phyloP scores from a whole-genome alignment of 2,113 vertebrate genomes.

The Pomatostomus ruficeps region DNA sequence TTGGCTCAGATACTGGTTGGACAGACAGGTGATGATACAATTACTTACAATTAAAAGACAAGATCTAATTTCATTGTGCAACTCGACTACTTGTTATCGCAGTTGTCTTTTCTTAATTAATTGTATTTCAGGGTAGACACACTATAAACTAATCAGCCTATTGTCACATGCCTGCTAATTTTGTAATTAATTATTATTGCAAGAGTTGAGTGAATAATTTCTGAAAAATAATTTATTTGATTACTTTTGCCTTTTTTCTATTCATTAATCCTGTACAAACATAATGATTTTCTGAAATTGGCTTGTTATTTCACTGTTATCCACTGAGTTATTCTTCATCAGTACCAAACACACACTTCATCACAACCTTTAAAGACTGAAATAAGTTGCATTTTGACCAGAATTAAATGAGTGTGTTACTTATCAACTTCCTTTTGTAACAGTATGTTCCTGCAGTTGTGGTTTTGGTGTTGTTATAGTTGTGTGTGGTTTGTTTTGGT shows the following conservation, averaged over 20 bases:
- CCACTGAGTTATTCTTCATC: not conserved
- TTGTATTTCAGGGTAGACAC: constrained; percentile 2
- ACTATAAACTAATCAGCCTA: constrained; percentile 21
- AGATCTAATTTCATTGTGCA: constrained; percentile 29
- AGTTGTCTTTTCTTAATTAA: constrained; percentile 50
- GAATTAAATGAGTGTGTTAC: not conserved
- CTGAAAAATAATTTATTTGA: not conserved
- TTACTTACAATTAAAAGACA: constrained; percentile 22
- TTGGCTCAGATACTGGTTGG: not conserved
- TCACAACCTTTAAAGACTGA: not conserved
- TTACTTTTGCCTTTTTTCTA: not conserved
- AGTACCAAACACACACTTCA: not conserved
- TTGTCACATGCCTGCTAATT: constrained; percentile 36
- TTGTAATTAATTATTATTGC: constrained; percentile 35
- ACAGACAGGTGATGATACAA: not conserved
- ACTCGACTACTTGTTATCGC: not conserved
- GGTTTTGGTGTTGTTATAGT: not conserved
- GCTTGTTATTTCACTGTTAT: not conserved
- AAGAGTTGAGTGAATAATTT: not conserved
- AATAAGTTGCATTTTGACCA: not conserved
- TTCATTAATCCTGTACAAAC: not conserved
- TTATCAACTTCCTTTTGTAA: not conserved
- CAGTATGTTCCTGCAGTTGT: not conserved
- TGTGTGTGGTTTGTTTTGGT: not conserved
- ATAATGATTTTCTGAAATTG: not conserved